These are phyloP conservation scores for Chironomus riparius DNA, from an alignment of 2,888 invertebrate species.

Conservation along the genomic window DNA sequence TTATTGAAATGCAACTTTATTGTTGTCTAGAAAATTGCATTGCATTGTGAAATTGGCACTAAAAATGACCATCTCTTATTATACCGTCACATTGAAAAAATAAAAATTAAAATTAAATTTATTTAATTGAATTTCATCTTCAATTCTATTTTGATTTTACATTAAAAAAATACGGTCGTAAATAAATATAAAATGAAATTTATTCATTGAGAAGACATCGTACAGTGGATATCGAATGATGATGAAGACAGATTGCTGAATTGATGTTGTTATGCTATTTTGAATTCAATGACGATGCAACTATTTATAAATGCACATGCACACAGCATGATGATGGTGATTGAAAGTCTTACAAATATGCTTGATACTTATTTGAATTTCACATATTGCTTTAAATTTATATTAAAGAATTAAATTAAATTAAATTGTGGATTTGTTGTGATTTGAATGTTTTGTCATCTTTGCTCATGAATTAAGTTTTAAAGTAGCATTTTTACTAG, in stretches of 20 bases:
- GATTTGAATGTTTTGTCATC: no score
- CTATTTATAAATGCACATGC: constrained; percentile 3
- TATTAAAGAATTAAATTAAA: no score
- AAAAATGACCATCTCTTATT: background rate
- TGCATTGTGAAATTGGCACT: background rate
- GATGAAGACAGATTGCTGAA: constrained; percentile 11
- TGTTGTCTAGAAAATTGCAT: background rate
- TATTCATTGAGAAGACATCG: background rate
- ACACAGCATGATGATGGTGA: background rate
- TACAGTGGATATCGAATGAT: background rate
- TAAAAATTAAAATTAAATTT: background rate
- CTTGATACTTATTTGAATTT: no score
- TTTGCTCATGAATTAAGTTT: no score
- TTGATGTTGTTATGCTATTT: background rate
- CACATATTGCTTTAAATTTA: no score
- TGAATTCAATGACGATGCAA: background rate
- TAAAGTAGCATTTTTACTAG: no score
- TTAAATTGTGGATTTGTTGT: no score
- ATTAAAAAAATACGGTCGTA: background rate
- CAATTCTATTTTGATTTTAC: background rate
- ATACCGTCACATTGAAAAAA: constrained; percentile 4
- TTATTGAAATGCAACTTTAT: constrained; percentile 2
- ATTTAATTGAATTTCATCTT: constrained; percentile 16
- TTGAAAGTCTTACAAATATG: background rate
- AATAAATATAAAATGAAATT: background rate